Conservation (phyloP, 2,797 vertebrate genomes). For the Xenentodon cancila region DNA sequence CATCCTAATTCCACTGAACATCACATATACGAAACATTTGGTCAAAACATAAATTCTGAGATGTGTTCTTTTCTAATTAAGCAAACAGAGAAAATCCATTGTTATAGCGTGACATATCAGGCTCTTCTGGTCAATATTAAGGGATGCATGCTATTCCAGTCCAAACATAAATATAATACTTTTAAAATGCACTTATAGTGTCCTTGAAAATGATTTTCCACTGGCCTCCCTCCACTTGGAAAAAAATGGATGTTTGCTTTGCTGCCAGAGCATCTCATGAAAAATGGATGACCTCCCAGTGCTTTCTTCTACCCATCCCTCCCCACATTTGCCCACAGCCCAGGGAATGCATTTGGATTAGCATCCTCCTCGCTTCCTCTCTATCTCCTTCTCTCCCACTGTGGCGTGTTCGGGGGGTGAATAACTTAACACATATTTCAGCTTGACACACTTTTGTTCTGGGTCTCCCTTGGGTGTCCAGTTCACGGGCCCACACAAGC, state of each 20-base stretch:
- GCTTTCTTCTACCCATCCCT: conserved; percentile 66
- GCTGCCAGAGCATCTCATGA: conserved; percentile 76
- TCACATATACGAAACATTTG: conserved; percentile 39
- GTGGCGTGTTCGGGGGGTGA: conserved; percentile 58
- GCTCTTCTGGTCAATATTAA: conserved; percentile 5
- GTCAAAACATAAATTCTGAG: conserved; percentile 55
- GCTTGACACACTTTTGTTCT: conserved; percentile 76
- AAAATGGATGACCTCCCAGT: conserved; percentile 79
- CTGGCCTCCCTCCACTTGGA: conserved; percentile 51
- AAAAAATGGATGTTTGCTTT: conserved; percentile 77
- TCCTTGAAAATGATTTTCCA: conserved; percentile 60
- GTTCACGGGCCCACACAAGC: conserved; percentile 71
- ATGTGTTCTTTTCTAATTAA: conserved; percentile 28
- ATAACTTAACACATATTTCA: conserved; percentile 82
- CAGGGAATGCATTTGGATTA: conserved; percentile 66
- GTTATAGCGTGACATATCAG: conserved; percentile 8
- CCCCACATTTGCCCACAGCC: conserved; percentile 63
- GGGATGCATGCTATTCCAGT: conserved; percentile 12
- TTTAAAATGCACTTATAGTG: conserved; percentile 36
- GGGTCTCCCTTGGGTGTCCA: conserved; percentile 65
- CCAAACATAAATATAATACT: conserved; percentile 17
- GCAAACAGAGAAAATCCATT: conserved; percentile 11
- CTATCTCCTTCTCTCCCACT: conserved; percentile 8
- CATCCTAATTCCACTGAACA: conserved; percentile 26
- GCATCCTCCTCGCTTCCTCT: conserved; percentile 40